Base-by-base conservation (phyloP, 1,140 invertebrate species). In the Anadara kagoshimensis region DNA sequence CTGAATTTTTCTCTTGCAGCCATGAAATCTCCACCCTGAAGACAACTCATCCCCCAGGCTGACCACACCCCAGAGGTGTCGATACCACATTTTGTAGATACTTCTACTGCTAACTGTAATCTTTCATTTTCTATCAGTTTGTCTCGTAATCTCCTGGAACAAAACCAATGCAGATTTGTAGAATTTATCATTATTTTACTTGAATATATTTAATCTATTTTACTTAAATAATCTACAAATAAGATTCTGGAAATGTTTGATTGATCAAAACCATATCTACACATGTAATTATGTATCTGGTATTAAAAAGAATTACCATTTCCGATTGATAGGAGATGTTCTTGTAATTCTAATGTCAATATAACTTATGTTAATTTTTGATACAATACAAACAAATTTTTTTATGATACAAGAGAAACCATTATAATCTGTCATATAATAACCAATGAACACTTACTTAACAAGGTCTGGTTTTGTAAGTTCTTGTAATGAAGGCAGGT, bases 41-140 rank as follows among this genome's bases (percentile, higher is more conserved):
- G 88, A 81, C 94, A 96, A 51, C 94, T 92, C 84, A 95, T 93
- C 0, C 95, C 96, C 94, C 96, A 97, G 0, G 94, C 94, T 2
- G 93, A 94, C 92, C 95, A 94, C 0, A 97, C 94, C 24, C 93
- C 93, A 59, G 91, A 91, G 36, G 93, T 92, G 22, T 95, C 93
- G 36, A 96, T 87, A 4, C 95, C 95, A 72, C 93, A 94, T 88
- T 97, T 97, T 0, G 95, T 90, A 2, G 95, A 95, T 16, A 97
- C 93, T 79, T 97, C 94, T 65, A 97, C 87, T 0, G 96, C 95
- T 26, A 97, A 85, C 29, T 93, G 91, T 93, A 95, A 95, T 83
- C 95, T 92, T 82, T 97, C 95, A 26, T 93, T 93, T 88, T 95
- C 93, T 5, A 95, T 90, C 24, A 96, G 83, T 64, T 91, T 90